Base-by-base conservation (phyloP, 2,113 vertebrate species). In the Lampris megalopsis region DNA sequence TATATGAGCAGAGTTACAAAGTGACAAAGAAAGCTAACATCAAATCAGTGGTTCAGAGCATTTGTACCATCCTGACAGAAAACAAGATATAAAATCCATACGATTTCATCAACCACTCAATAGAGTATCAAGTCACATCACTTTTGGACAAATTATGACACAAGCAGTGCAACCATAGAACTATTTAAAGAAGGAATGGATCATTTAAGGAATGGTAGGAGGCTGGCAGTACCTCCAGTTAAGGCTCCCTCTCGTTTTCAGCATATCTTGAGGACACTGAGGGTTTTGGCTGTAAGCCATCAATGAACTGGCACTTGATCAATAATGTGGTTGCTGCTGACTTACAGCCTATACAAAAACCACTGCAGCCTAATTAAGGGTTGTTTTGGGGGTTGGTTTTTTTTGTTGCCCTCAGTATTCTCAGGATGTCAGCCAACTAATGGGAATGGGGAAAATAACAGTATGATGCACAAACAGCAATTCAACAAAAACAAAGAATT, bases 121-220 rank as follows among this genome's bases (percentile, higher is more conserved):
- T 79, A 76, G 68, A 83, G 57, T 63, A 75, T 77, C 36, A 82
- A 83, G 43, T 43, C 52, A 71, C 35, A 6, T 54, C 8, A 63
- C 24, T n/a, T 74, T 77, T 68, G 5, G 36, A 68, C 50, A 63
- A 77, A 72, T 81, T 86, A 86, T 86, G 81, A 83, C 68, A 13
- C 54, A 63, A 10, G 38, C 37, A 70, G 91, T 89, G 87, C 90
- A 87, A 49, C 82, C 77, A 80, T 69, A 91, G 71, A 74, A 80
- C 57, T 71, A 73, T 53, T 80, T 78, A 77, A 41, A 24, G 3
- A 54, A 45, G 40, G 54, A 71, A 73, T 50, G 65, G 38, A 5
- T 61, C 56, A 11, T 41, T 49, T 4, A 75, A 82, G 24, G 63
- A 54, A 52, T 75, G 66, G 9, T 10, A 9, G 3, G 2, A 64